These are phyloP conservation scores for Stegophylla sp. DNA, from an alignment of 2,888 invertebrate genomes.

Conservation along the genomic window DNA sequence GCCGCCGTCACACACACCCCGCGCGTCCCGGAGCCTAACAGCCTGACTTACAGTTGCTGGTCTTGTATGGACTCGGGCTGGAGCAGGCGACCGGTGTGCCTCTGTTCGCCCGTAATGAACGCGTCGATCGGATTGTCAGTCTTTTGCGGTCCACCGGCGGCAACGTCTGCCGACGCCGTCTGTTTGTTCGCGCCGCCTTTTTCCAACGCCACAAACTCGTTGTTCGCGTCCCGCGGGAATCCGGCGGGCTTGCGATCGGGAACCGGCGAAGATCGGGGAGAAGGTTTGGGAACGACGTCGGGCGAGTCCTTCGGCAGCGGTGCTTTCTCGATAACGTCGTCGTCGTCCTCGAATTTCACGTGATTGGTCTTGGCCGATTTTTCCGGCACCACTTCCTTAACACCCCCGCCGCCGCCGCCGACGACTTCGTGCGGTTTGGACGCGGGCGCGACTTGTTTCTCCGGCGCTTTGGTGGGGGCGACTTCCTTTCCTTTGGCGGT, in stretches of 20 bases:
- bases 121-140: neutral
- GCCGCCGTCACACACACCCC: too few species aligned
- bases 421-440: neutral
- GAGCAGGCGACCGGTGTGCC: neutral
- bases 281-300: neutral
- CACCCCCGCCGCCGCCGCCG: neutral
- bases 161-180: neutral
- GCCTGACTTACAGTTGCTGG: conserved; percentile 52
- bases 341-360: neutral
- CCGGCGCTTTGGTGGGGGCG: neutral
- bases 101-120: conserved; percentile 30
- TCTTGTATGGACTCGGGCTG: conserved; percentile 46
- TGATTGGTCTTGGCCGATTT: neutral
- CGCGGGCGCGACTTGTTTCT: neutral
- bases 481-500: neutral
- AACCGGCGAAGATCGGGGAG: neutral
- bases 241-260: neutral
- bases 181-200: neutral
- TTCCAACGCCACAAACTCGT: conserved; percentile 3
- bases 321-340: neutral
- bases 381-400: neutral
- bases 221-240: neutral
- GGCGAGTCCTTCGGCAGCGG: neutral
- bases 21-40: neutral
- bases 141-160: neutral